Base-by-base conservation (phyloP, 2,797 vertebrate genomes). In the Coregonus sp. region DNA sequence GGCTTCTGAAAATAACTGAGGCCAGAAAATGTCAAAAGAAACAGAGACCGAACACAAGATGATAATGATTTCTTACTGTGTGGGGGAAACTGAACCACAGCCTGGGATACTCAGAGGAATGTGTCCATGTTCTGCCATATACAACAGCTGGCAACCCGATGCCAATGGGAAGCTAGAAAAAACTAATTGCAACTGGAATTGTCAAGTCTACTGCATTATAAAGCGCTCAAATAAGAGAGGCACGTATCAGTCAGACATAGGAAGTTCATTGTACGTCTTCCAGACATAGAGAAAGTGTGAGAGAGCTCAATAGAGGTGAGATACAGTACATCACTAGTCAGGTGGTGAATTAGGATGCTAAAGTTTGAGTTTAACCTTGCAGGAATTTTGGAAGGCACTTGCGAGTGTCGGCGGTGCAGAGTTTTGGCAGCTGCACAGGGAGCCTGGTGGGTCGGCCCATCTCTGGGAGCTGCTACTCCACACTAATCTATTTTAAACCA, bases 401-500 rank as follows among this genome's bases (percentile, higher is more conserved):
- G 88, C 85, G 90, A 93, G 90, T 89, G 93, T 91, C 90, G 89
- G 91, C 89, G 89, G 91, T 88, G 80, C 89, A 78, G 90, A 87
- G 87, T 93, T 94, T 93, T 95, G 95, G 95, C 95, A 95, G 92
- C 93, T 92, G 92, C 92, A 91, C 90, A 92, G 92, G 92, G 90
- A 94, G 91, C 95, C 95, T 95, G 94, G 94, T 93, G 94, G 92
- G 94, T 89, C 91, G 86, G 90, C 91, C 85, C 92, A 93, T 94
- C 94, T 94, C 93, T 79, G 93, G 91, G 94, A 94, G 93, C 94
- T 90, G 91, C 91, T 94, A 85, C 93, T 94, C 93, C 90, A 87
- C 92, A 93, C 95, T 95, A 95, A 95, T 95, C 94, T 94, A 94
- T 95, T 95, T 95, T 94, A 95, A 95, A 95, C 94, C 95, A 95